A percentile compares a stretch with the other conserved stretches of the same genome.
Evolutionary conservation across 1,140 invertebrate species (phyloP).

Genomic region (Lepidotrigona ventralis): DNA sequence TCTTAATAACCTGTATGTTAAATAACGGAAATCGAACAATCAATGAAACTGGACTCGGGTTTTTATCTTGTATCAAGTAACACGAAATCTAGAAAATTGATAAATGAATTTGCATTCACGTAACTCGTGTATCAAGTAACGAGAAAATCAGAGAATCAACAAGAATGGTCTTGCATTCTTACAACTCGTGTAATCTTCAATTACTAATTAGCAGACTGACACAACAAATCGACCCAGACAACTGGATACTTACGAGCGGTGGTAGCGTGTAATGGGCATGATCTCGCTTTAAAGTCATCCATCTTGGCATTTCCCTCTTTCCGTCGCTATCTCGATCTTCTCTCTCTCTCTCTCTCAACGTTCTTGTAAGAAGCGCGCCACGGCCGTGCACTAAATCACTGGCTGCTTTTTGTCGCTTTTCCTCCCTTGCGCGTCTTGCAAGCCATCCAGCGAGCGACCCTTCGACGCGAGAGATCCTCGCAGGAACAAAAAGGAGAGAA

Average conservation of each 20-base stretch:
- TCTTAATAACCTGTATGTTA: background rate
- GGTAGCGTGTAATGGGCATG: constrained; percentile 13
- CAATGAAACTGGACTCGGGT: no score
- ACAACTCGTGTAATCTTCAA: background rate
- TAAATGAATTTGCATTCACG: no score
- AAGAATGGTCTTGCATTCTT: background rate
- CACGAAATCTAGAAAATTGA: no score
- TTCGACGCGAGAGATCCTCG: constrained; percentile 18
- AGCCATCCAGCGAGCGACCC: background rate
- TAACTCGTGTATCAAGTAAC: no score
- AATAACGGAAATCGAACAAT: no score
- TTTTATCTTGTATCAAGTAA: no score
- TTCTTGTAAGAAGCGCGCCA: constrained; percentile 61
- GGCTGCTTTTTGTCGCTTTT: constrained; percentile 59
- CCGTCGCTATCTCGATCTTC: constrained; percentile 31
- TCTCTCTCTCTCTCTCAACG: constrained; percentile 17
- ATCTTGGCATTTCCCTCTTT: constrained; percentile 19
- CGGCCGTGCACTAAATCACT: constrained; percentile 69
- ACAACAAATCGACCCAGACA: background rate
- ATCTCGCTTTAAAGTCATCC: constrained; percentile 35
- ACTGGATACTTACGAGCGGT: background rate
- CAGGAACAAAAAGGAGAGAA: constrained; percentile 38
- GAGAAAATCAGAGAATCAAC: no score
- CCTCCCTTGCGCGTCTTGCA: background rate
- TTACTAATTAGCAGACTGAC: background rate